These are phyloP conservation scores for Pelecanus crispus DNA, from an alignment of 2,113 vertebrate species.

Conservation along the genomic window DNA sequence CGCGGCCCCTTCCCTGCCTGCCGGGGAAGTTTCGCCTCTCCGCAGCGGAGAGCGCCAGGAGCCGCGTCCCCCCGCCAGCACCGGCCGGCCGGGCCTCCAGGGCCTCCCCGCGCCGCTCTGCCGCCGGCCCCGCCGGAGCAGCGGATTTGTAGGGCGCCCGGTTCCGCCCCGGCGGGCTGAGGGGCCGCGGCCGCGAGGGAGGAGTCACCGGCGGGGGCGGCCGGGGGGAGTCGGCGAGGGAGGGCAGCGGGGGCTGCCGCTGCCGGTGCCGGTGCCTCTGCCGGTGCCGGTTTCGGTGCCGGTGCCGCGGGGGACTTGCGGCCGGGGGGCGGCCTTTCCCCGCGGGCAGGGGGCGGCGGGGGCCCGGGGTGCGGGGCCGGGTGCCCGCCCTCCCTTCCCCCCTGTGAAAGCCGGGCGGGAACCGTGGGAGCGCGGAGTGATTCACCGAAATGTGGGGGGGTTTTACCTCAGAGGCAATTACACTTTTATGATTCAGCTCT, in stretches of 20 bases:
- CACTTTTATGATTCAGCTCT: neutral
- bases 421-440: neutral
- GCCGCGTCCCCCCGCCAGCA: neutral
- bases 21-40: neutral
- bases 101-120: rapidly evolving
- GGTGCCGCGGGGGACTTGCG: no score
- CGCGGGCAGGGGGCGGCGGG: no score
- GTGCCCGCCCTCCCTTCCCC: neutral
- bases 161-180: neutral
- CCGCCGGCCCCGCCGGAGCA: neutral
- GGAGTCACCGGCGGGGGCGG: neutral
- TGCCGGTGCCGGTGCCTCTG: neutral
- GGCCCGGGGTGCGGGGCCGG: neutral
- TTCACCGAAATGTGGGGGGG: neutral
- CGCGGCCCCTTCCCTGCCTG: neutral
- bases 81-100: rapidly evolving
- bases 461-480: neutral
- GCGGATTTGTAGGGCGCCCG: neutral
- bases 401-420: neutral
- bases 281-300: no score
- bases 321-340: neutral
- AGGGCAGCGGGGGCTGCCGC: neutral
- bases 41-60: no score
- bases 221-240: neutral
- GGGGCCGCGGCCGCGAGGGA: neutral